These are phyloP conservation scores for Vimba vimba DNA, from an alignment of 2,113 vertebrate genomes.

Conservation along the genomic window DNA sequence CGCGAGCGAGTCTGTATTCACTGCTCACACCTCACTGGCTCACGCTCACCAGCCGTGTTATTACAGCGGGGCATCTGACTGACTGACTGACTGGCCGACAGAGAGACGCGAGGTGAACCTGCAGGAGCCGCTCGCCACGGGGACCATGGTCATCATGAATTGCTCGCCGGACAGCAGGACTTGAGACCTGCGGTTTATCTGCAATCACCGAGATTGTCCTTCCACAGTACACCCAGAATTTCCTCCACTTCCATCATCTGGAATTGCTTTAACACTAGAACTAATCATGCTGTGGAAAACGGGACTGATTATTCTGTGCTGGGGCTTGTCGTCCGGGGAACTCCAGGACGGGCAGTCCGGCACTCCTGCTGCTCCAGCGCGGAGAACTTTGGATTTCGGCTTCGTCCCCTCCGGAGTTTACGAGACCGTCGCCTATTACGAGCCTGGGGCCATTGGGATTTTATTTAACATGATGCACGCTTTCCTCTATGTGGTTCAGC, in stretches of 20 bases:
- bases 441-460: slow-evolving; percentile 84
- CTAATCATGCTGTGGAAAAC: slow-evolving; percentile 73
- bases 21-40: not conserved
- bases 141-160: slow-evolving; percentile 60
- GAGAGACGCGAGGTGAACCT: slow-evolving; percentile 48
- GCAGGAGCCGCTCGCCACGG: slow-evolving; percentile 56
- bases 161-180: slow-evolving; percentile 59
- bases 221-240: not conserved
- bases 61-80: slow-evolving; percentile 31
- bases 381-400: slow-evolving; percentile 81
- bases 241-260: not conserved
- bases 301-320: slow-evolving; percentile 71
- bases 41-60: not conserved
- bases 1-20: not conserved
- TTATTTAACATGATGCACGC: slow-evolving; percentile 85
- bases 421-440: slow-evolving; percentile 83
- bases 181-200: slow-evolving; percentile 62
- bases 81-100: slow-evolving; percentile 52
- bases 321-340: slow-evolving; percentile 70
- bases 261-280: slow-evolving; percentile 45
- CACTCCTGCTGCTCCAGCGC: slow-evolving; percentile 62
- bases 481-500: slow-evolving; percentile 88
- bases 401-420: slow-evolving; percentile 84
- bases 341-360: slow-evolving; percentile 65
- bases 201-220: not conserved